Conservation (phyloP, 2,888 invertebrate genomes). For the Heliconius ethilla region DNA sequence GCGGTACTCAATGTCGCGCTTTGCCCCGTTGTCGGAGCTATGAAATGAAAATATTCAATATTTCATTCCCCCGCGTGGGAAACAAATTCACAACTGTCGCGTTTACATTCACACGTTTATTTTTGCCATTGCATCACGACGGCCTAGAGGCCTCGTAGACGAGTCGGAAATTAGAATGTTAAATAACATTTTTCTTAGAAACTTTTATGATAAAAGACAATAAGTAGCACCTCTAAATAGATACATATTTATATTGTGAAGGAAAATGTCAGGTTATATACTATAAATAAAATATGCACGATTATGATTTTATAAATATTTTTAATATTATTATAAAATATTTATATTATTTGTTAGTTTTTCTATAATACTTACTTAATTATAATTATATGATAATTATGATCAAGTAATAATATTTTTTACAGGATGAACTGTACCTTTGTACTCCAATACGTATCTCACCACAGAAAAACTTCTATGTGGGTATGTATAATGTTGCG, state of each 20-base stretch:
- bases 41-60: too few species aligned
- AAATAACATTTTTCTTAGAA: not conserved
- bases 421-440: constrained; percentile 94
- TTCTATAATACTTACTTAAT: too few species aligned
- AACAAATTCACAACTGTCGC: too few species aligned
- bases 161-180: not conserved
- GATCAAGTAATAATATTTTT: constrained; percentile 50
- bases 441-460: constrained; percentile 95
- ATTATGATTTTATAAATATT: not conserved
- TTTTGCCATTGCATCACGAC: not conserved
- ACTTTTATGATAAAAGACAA: not conserved
- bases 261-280: not conserved
- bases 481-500: constrained; percentile 81
- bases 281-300: not conserved
- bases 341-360: too few species aligned
- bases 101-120: not conserved
- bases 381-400: too few species aligned
- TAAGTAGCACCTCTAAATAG: not conserved
- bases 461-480: constrained; percentile 88
- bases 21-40: too few species aligned
- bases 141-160: not conserved
- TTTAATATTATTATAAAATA: not conserved
- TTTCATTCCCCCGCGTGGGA: too few species aligned
- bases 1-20: too few species aligned
- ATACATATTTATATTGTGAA: not conserved